Evolutionary conservation across 2,888 invertebrate species (phyloP).

Genomic region (Ennomos quercinarius): DNA sequence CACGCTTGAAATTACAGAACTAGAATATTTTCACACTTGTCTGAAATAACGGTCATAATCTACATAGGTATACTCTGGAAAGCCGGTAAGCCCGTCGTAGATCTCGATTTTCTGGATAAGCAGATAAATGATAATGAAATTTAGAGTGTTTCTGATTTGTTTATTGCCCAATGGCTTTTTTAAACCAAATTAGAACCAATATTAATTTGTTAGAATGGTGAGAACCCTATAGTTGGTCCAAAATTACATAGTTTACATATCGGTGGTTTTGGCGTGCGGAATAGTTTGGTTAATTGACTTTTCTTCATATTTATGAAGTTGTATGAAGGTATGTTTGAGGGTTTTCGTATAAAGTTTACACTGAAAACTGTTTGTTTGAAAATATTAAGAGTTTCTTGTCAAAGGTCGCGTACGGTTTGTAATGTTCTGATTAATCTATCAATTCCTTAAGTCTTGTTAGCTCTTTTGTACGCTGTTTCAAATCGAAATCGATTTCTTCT

Average conservation of each 20-base stretch:
- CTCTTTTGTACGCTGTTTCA: too few relatives aligned
- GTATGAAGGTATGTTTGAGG: slow-evolving; percentile 19
- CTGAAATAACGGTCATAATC: too few relatives aligned
- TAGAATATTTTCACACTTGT: too few relatives aligned
- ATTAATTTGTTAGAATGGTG: not conserved
- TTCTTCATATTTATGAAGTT: slow-evolving; percentile 32
- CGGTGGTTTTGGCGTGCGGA: slow-evolving; percentile 17
- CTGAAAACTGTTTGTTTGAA: slow-evolving; percentile 10
- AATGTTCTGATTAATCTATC: not conserved
- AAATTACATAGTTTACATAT: slow-evolving; percentile 28
- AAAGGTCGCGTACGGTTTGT: slow-evolving; percentile 1
- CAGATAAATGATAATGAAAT: too few relatives aligned
- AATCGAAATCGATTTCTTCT: too few relatives aligned
- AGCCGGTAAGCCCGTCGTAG: too few relatives aligned
- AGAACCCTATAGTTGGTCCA: slow-evolving; percentile 22
- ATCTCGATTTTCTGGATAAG: too few relatives aligned
- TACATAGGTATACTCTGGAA: too few relatives aligned
- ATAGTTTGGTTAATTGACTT: slow-evolving; percentile 31
- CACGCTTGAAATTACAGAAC: too few relatives aligned
- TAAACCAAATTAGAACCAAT: not conserved
- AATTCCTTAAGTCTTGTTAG: too few relatives aligned
- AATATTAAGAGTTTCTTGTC: slow-evolving; percentile 21
- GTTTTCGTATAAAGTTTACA: slow-evolving; percentile 26
- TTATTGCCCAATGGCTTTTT: too few relatives aligned
- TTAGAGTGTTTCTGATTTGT: too few relatives aligned